Conservation (phyloP, 2,113 vertebrate species). For the Colistium nudipinnis region DNA sequence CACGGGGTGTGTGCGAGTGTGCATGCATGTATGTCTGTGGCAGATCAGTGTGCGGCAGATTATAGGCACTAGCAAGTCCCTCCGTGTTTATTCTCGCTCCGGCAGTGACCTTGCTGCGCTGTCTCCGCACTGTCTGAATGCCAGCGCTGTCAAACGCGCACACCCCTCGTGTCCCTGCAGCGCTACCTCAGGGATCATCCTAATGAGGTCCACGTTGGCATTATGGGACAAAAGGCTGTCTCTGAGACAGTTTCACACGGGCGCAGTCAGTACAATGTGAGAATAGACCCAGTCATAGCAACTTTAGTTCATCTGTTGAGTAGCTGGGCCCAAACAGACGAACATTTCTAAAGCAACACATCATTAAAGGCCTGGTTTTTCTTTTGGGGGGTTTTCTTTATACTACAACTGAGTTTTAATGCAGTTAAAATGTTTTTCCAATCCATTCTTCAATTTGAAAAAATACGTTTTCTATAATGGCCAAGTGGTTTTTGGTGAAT, state of each 20-base stretch:
- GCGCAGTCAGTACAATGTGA: background rate
- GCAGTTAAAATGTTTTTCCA: too few relatives aligned
- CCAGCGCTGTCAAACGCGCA: constrained; percentile 76
- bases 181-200: constrained; percentile 55
- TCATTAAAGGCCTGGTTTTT: too few relatives aligned
- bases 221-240: constrained; percentile 56
- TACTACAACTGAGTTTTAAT: too few relatives aligned
- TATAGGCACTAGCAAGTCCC: constrained; percentile 17
- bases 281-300: constrained; percentile 1
- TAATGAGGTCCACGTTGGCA: constrained; percentile 68
- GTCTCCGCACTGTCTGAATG: constrained; percentile 70
- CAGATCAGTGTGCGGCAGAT: constrained; percentile 24
- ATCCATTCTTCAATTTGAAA: too few relatives aligned
- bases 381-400: too few relatives aligned
- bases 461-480: too few relatives aligned
- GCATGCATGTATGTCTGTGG: constrained; percentile 11
- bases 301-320: constrained; percentile 1
- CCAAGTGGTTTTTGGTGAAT: too few relatives aligned
- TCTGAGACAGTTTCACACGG: constrained; percentile 29
- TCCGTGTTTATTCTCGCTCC: constrained; percentile 63
- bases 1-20: constrained; percentile 7
- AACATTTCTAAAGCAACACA: too few relatives aligned
- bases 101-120: constrained; percentile 57
- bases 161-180: constrained; percentile 39
- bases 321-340: background rate